Percentiles rank a stretch among this genome's conserved stretches.
Conservation (phyloP, 2,888 invertebrate species). For the Kryphioiulus occultus region DNA sequence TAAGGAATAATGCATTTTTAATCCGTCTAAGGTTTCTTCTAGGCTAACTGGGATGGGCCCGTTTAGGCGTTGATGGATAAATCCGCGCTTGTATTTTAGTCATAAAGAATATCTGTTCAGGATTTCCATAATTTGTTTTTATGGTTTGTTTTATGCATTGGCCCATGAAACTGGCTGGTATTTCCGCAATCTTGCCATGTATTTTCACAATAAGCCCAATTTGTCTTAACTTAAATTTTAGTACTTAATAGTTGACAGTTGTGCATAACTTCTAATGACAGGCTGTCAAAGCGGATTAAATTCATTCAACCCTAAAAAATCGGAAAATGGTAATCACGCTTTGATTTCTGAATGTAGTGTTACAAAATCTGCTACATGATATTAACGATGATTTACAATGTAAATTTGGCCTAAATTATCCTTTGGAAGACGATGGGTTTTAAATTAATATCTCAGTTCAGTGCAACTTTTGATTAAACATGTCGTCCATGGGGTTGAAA, state of each 20-base stretch:
- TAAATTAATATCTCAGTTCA: too few species aligned
- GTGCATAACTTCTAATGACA: not conserved
- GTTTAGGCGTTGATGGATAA: not conserved
- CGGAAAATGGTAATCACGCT: not conserved
- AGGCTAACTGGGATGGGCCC: not conserved
- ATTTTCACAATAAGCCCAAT: not conserved
- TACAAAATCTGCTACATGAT: too few species aligned
- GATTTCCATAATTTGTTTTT: not conserved
- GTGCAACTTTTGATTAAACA: too few species aligned
- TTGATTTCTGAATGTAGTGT: too few species aligned
- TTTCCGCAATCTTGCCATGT: not conserved
- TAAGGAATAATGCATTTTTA: slow-evolving; percentile 2
- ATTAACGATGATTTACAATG: too few species aligned
- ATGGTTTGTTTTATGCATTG: not conserved
- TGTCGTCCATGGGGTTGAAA: too few species aligned
- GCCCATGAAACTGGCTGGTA: not conserved
- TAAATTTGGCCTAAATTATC: too few species aligned
- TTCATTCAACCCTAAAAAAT: not conserved
- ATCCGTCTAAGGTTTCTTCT: not conserved
- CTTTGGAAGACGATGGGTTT: too few species aligned
- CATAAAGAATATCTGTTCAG: not conserved
- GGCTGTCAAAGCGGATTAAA: not conserved
- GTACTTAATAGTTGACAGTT: not conserved
- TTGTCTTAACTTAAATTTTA: not conserved
- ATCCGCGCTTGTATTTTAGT: not conserved